phyloP scores from a whole-genome alignment of 2,888 invertebrate species.

The Pseudococcus jackbeardsleyi region DNA sequence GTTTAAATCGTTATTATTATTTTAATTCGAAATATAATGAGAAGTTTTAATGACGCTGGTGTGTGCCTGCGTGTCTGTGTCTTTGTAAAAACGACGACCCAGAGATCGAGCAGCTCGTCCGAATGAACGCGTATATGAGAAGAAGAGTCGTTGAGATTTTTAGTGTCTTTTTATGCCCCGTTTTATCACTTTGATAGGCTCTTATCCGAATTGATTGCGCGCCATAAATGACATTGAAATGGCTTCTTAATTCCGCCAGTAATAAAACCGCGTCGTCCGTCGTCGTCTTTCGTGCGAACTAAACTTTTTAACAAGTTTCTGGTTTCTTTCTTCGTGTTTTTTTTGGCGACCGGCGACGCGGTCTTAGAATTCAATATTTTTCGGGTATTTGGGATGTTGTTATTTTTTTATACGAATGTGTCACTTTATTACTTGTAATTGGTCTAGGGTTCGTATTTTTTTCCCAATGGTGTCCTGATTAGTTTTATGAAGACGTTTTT shows the following conservation, averaged over 20 bases:
- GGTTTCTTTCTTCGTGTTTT: conserved; percentile 36
- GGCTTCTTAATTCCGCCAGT: conserved; percentile 64
- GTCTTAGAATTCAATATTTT: conserved; percentile 10
- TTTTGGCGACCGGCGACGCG: not conserved
- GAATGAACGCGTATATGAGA: conserved; percentile 29
- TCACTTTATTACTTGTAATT: conserved; percentile 37
- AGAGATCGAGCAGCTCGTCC: not conserved
- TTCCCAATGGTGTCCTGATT: not conserved
- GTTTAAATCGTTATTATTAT: not conserved
- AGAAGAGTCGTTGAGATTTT: conserved; percentile 64
- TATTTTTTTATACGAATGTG: not conserved
- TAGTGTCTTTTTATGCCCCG: conserved; percentile 64
- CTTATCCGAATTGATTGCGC: conserved; percentile 64
- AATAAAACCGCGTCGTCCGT: conserved; percentile 58
- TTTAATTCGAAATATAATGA: not conserved
- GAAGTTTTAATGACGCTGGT: conserved; percentile 8
- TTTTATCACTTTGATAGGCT: conserved; percentile 65
- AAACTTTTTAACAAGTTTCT: conserved; percentile 51
- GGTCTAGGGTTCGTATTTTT: not conserved
- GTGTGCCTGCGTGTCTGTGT: not conserved
- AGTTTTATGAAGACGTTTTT: conserved; percentile 6
- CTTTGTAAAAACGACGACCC: not conserved
- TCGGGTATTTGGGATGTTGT: not conserved
- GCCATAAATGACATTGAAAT: conserved; percentile 64
- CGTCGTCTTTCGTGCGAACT: conserved; percentile 22